Evolutionary conservation across 2,888 invertebrate genomes (phyloP), one percentile per base, ranked within the genome.

Genomic region (Drosophila nr. medialis): DNA sequence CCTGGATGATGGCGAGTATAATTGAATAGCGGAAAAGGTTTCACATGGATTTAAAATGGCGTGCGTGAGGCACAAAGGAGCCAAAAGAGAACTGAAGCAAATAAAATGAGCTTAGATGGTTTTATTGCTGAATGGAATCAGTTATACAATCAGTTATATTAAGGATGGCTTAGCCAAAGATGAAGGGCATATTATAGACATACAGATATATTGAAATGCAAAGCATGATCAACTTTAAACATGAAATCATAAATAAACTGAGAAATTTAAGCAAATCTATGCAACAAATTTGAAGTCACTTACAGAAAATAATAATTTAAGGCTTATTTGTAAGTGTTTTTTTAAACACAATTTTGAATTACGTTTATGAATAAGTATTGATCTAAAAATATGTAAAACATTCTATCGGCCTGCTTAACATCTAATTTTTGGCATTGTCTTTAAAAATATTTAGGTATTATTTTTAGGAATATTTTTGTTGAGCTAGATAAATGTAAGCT

Each of bases 1-100:
- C 77, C 76, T 53, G 63, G 62, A 24, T 78, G 66, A 75, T 64
- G 72, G 80, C 76, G 63, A 68, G 56, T 80, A 78, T 78, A 78
- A 78, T 78, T 78, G 77, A 78, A 78, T 75, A 72, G 80, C 72
- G 76, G 62, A 80, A 78, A 78, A 78, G 80, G 77, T 78, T 80
- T 80, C 76, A 72, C 63, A 67, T 67, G 80, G 76, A 75, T 78
- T 78, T 76, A 62, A 80, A 78, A 80, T 72, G 62, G 66, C 67
- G 62, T 67, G 62, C 21, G 54, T 32, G 56, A n/a, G 61, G 32
- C 63, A 60, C 51, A 65, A 60, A 58, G 29, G 27, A 45, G 42
- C 30, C 24, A 27, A 50, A 48, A 36, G 40, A n/a, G 51, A 69
- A 58, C 30, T 45, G 53, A 64, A 70, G 65, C 70, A 75, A 70